A percentile compares a stretch with the other conserved stretches of the same genome.
phyloP scores from a whole-genome alignment of 2,797 vertebrate species.

The Lophotriccus pileatus region DNA sequence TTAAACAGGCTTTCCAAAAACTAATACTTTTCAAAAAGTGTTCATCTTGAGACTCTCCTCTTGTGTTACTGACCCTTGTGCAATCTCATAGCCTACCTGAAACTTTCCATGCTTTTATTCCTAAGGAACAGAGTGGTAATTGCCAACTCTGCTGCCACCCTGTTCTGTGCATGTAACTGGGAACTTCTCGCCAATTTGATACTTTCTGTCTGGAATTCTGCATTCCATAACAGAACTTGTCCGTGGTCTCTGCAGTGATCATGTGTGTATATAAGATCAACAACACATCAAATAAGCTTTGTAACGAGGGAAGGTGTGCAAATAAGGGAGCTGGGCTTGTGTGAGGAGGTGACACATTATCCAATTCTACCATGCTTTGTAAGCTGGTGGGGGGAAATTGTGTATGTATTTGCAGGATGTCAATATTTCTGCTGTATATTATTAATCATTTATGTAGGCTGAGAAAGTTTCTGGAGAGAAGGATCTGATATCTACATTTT shows the following conservation, averaged over 20 bases:
- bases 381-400: not conserved
- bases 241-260: not conserved
- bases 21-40: constrained; percentile 82
- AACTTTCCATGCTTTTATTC: not conserved
- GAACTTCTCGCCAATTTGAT: not conserved
- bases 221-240: not conserved
- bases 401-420: not conserved
- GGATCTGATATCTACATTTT: not conserved
- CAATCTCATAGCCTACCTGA: not conserved
- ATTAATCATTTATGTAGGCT: not conserved
- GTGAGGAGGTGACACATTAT: not conserved
- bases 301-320: not conserved
- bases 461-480: not conserved
- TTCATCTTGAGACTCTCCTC: not conserved
- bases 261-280: not conserved
- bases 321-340: not conserved
- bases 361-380: not conserved
- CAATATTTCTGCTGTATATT: not conserved
- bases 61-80: not conserved
- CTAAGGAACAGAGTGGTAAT: not conserved
- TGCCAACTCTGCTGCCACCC: not conserved
- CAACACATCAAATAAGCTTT: not conserved
- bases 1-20: constrained; percentile 97
- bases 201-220: not conserved
- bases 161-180: constrained; percentile 1